These are phyloP conservation scores for Griposia aprilina DNA, from an alignment of 2,888 invertebrate species.

Conservation along the genomic window DNA sequence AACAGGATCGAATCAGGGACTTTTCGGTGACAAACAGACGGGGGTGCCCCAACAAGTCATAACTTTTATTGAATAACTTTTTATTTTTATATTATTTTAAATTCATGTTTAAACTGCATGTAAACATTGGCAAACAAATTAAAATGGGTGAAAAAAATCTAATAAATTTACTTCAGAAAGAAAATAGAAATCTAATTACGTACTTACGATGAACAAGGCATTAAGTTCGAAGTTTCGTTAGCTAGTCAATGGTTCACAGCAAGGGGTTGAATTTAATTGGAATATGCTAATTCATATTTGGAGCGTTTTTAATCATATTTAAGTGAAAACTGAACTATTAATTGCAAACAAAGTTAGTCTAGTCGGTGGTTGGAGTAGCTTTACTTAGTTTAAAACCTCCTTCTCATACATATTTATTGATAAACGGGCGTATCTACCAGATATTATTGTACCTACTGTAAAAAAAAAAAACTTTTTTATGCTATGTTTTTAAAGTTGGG, in stretches of 20 bases:
- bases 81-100: neutral
- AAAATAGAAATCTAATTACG: neutral
- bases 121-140: neutral
- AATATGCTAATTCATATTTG: neutral
- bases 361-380: neutral
- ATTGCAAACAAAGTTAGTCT: neutral
- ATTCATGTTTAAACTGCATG: neutral
- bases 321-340: neutral
- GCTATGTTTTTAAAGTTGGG: neutral
- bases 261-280: constrained; percentile 10
- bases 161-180: too few relatives aligned
- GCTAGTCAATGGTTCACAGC: neutral
- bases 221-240: neutral
- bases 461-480: neutral
- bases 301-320: neutral
- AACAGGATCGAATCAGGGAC: neutral
- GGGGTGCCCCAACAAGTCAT: neutral
- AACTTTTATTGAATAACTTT: constrained; percentile 3
- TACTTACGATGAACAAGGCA: neutral
- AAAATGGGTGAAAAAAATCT: neutral
- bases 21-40: neutral
- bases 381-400: neutral
- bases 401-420: neutral
- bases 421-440: neutral
- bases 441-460: neutral